phyloP scores from a whole-genome alignment of 2,888 invertebrate species.

The Alcis repandata region DNA sequence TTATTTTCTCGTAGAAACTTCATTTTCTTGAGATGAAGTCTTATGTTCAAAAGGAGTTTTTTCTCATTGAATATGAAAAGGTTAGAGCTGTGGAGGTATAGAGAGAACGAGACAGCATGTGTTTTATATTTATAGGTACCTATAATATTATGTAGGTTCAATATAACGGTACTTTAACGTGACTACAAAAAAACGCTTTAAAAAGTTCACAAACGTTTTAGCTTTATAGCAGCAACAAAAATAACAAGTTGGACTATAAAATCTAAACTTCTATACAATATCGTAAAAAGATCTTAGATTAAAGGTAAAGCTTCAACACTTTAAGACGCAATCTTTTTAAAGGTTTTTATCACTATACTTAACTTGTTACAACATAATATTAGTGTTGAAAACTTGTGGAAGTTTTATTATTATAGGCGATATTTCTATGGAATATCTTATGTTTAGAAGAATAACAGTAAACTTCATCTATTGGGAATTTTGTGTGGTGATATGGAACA shows the following conservation, averaged over 20 bases:
- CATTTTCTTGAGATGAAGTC: constrained; percentile 1
- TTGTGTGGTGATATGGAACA: too few relatives aligned
- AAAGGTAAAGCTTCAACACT: constrained; percentile 27
- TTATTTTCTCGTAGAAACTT: background rate
- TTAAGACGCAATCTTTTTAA: constrained; percentile 20
- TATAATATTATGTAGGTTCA: constrained; percentile 3
- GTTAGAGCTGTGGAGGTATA: background rate
- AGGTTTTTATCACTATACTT: constrained; percentile 11
- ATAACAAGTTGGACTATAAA: constrained; percentile 36
- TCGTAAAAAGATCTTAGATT: constrained; percentile 38
- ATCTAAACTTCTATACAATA: constrained; percentile 38
- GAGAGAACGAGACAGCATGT: background rate
- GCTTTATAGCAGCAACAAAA: constrained; percentile 36
- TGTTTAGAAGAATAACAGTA: too few relatives aligned
- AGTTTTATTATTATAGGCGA: background rate
- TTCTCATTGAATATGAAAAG: background rate
- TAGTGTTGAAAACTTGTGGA: background rate
- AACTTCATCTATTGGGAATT: too few relatives aligned
- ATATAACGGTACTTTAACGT: constrained; percentile 10
- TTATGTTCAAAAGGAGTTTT: background rate
- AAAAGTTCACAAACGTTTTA: constrained; percentile 33
- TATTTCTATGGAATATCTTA: background rate
- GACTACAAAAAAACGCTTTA: constrained; percentile 29
- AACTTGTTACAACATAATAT: constrained; percentile 22
- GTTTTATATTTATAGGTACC: background rate